Conservation (phyloP, 2,797 vertebrate genomes). For the Garrulus glandarius region DNA sequence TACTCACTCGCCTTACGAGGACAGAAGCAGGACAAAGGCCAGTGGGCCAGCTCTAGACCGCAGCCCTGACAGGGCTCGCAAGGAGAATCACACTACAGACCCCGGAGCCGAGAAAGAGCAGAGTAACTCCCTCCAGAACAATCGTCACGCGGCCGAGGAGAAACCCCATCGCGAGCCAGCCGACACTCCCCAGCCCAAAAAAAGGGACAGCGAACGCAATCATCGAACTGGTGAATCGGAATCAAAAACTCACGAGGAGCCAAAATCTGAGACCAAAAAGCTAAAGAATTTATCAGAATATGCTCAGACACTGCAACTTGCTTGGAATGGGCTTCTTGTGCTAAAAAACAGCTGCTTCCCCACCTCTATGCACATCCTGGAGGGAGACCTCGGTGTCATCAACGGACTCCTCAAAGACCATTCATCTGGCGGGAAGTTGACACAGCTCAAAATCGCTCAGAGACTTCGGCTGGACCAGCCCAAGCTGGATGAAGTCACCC, state of each 20-base stretch:
- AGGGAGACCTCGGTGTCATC: constrained; percentile 89
- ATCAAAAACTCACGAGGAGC: constrained; percentile 76
- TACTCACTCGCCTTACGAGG: constrained; percentile 77
- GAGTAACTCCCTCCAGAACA: constrained; percentile 77
- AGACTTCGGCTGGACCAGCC: constrained; percentile 95
- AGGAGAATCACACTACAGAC: constrained; percentile 85
- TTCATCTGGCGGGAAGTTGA: constrained; percentile 77
- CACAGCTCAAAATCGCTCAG: constrained; percentile 97
- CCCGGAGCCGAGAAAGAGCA: constrained; percentile 82
- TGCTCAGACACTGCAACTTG: constrained; percentile 84
- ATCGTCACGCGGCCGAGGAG: constrained; percentile 80
- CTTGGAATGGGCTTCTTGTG: constrained; percentile 93
- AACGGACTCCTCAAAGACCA: constrained; percentile 85
- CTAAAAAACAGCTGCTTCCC: constrained; percentile 98
- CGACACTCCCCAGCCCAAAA: constrained; percentile 76
- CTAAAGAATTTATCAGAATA: constrained; percentile 87
- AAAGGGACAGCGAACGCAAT: constrained; percentile 79
- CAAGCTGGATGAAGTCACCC: constrained; percentile 93
- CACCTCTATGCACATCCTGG: constrained; percentile 92
- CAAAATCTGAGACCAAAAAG: constrained; percentile 72
- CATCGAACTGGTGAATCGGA: constrained; percentile 79
- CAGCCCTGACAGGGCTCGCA: constrained; percentile 86
- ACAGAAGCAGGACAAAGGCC: constrained; percentile 81
- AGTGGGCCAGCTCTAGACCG: constrained; percentile 80
- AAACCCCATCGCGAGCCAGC: constrained; percentile 67